Evolutionary conservation across 2,797 vertebrate species (phyloP).

Genomic region (Premnoplex brunnescens): DNA sequence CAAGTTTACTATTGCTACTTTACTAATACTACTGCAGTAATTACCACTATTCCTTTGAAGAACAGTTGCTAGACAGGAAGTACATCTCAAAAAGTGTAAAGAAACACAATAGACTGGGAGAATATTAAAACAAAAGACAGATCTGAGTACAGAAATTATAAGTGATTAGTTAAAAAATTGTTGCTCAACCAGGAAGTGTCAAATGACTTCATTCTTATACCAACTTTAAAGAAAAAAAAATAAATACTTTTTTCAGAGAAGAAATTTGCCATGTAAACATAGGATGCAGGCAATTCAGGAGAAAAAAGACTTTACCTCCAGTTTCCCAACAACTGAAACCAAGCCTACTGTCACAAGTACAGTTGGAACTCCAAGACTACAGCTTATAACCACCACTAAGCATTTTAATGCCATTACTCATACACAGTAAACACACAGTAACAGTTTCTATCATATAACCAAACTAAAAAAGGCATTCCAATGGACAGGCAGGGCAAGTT

Average conservation of each 20-base stretch:
- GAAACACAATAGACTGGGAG: not conserved
- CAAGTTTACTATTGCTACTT: not conserved
- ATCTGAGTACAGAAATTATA: not conserved
- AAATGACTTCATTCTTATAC: fast-evolving
- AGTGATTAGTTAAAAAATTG: not conserved
- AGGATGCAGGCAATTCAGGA: not conserved
- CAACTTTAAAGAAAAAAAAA: not conserved
- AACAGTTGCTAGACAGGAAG: not conserved
- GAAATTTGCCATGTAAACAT: not conserved
- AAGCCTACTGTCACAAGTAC: not conserved
- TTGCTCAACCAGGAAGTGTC: not conserved
- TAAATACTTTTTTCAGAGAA: not conserved
- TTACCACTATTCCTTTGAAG: not conserved
- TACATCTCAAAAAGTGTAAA: not conserved
- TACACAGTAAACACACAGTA: not conserved
- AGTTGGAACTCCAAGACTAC: not conserved
- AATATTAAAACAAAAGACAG: not conserved
- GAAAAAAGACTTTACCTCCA: not conserved
- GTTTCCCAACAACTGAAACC: not conserved
- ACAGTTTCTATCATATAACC: not conserved
- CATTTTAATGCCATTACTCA: not conserved
- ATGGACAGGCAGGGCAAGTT: not conserved
- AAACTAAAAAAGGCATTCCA: not conserved
- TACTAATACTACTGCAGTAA: not conserved
- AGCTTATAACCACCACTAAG: not conserved